A percentile compares a stretch with the other conserved stretches of the same genome.
Evolutionary conservation across 1,140 invertebrate species (phyloP).

Genomic region (Pantala flavescens): DNA sequence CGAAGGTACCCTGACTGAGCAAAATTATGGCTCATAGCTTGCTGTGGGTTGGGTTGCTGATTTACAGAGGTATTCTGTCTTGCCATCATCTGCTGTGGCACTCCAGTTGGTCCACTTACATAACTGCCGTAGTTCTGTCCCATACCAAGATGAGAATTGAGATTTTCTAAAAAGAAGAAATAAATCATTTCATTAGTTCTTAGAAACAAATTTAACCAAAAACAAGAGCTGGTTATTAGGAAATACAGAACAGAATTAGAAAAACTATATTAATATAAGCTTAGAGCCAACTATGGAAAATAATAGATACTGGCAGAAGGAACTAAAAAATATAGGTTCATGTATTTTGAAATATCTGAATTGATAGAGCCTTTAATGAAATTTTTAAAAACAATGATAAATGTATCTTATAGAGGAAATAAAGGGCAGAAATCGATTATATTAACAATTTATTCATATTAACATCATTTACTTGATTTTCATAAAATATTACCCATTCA

Average conservation of each 20-base stretch:
- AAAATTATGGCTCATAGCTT: not conserved
- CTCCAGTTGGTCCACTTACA: conserved; percentile 21
- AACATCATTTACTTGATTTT: too few species aligned
- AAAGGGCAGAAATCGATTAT: too few species aligned
- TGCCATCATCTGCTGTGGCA: conserved; percentile 21
- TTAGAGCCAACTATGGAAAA: too few species aligned
- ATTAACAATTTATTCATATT: too few species aligned
- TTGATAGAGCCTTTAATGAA: too few species aligned
- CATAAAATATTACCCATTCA: too few species aligned
- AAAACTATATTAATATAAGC: not conserved
- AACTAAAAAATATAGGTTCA: too few species aligned
- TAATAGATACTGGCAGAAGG: too few species aligned
- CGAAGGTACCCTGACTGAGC: not conserved
- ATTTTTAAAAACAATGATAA: too few species aligned
- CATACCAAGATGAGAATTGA: conserved; percentile 22
- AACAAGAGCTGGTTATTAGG: not conserved
- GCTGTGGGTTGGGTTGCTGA: not conserved
- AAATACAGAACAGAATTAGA: not conserved
- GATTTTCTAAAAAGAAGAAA: conserved; percentile 17
- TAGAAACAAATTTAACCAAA: not conserved
- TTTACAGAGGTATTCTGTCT: not conserved
- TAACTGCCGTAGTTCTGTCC: conserved; percentile 27
- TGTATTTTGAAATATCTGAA: too few species aligned
- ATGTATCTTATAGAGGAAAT: too few species aligned
- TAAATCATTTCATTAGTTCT: conserved; percentile 15